Base-by-base conservation (phyloP, 2,113 vertebrate species). In the Lynx canadensis region DNA sequence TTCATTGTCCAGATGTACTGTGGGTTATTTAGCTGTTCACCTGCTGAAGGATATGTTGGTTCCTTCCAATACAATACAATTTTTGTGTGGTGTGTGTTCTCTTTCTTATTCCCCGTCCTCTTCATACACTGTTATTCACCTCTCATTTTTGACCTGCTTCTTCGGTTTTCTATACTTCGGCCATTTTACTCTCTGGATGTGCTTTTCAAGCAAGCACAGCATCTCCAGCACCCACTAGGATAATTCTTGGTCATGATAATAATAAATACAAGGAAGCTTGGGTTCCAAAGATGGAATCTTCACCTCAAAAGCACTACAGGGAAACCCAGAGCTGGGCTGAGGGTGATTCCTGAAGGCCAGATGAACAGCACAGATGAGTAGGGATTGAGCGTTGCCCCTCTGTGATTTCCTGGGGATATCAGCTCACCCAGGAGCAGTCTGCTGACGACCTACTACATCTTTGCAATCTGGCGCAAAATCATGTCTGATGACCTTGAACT, bases 241-340 rank as follows among this genome's bases (percentile, higher is more conserved):
- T 65, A 66, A 96, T 60, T n/a, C 55, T 90, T 87, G 45, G 63
- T 50, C 41, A 84, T 7, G 6, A 81, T 66, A 19, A 57, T 55
- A 65, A 95, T 65, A 82, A 93, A 89, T n/a, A 81, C 52, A 78
- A 83, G 23, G n/a, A 11, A 76, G 27, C 16, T 87, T 86, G 69
- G 55, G 38, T 48, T 93, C 45, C 78, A 87, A 92, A 96, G 55
- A 81, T 66, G 69, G 36, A 83, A 11, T 25, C 57, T 92, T 90
- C 50, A 69, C 48, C 48, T 96, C 12, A 66, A 91, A 88, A 68
- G 86, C 80, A 89, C 11, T 48, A 31, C 19, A 80, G 57, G 8
- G 18, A 85, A 94, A 25, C 3, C 14, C 78, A 41, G 60, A 29
- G 8, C 21, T 78, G 7, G 25, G 12, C 3, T 60, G 78, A 94